Evolutionary conservation across 2,113 vertebrate species (phyloP), one percentile per base, ranked within the genome.

Genomic region (Barnardius zonarius): DNA sequence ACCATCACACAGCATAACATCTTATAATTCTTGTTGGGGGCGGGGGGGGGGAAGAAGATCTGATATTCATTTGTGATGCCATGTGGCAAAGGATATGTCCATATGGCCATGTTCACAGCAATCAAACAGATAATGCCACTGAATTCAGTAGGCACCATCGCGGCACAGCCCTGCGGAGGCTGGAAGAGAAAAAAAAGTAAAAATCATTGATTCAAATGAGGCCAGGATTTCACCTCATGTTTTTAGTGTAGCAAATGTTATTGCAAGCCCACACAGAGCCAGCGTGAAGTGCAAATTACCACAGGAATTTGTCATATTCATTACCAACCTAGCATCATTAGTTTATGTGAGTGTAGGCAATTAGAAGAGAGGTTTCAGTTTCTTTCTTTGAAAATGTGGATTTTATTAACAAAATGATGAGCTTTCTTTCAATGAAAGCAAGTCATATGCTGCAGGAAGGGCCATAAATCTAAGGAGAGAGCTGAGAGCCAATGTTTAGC

Each of bases 161-260:
- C 2, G 0, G 44, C 90, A 83, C 10, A 35, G 90, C 76, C 90
- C 85, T 88, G 85, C 37, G 79, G 67, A 96, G 82, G 67, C 67
- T 92, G 88, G 35, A 85, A 55, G 57, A 68, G 30, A 1, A 33
- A 41, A 77, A 83, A 90, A 80, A 41, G 46, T 41, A 46, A 44
- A 79, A 75, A 54, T 24, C 41, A 48, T 63, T 80, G 72, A 96
- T 90, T 94, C 76, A 90, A 92, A 84, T 84, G 83, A 89, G 78
- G 78, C 78, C 74, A 89, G 78, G 91, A 73, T 95, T 91, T 95
- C 84, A 94, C 75, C 72, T 95, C 79, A 15, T 86, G 85, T 59
- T 96, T 96, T 91, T 83, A 87, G 79, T 77, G 59, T 80, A 88
- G 75, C 87, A 90, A 87, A 85, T 94, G 85, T 86, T 90, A 92